phyloP scores from a whole-genome alignment of 2,888 invertebrate genomes.

The Chironomus tentans region DNA sequence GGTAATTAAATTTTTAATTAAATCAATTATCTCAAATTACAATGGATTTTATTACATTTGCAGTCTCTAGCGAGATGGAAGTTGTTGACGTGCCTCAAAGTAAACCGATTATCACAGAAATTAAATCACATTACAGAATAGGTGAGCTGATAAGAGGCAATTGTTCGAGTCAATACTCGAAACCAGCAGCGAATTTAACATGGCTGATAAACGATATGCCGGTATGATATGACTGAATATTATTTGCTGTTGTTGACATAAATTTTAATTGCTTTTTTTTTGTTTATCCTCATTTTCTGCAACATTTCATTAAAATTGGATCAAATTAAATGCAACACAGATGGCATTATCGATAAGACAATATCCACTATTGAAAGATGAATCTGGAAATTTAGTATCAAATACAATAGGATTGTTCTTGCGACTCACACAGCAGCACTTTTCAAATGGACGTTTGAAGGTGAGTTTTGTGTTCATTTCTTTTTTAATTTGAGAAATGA shows the following conservation, averaged over 20 bases:
- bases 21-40: background rate
- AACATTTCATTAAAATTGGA: background rate
- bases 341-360: slow-evolving; percentile 18
- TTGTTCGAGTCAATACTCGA: slow-evolving; percentile 17
- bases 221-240: background rate
- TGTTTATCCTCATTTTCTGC: background rate
- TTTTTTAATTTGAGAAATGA: no score
- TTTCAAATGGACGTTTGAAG: slow-evolving; percentile 20
- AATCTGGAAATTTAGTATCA: slow-evolving; percentile 16
- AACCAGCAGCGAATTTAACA: slow-evolving; percentile 14
- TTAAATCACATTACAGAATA: slow-evolving; percentile 10
- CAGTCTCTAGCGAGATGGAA: slow-evolving; percentile 23
- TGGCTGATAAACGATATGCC: slow-evolving; percentile 20
- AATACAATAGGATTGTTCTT: slow-evolving; percentile 19
- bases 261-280: background rate
- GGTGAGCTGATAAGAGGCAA: slow-evolving; percentile 15
- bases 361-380: slow-evolving; percentile 15
- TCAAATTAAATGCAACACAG: background rate
- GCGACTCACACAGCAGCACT: slow-evolving; percentile 1
- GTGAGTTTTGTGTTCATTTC: background rate
- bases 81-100: slow-evolving; percentile 23
- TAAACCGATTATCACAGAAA: slow-evolving; percentile 23
- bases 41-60: background rate
- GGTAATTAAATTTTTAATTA: background rate
- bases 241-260: background rate